A percentile compares a stretch with the other conserved stretches of the same genome.
Conservation (phyloP, 2,113 vertebrate species). For the Chloroceryle aenea region DNA sequence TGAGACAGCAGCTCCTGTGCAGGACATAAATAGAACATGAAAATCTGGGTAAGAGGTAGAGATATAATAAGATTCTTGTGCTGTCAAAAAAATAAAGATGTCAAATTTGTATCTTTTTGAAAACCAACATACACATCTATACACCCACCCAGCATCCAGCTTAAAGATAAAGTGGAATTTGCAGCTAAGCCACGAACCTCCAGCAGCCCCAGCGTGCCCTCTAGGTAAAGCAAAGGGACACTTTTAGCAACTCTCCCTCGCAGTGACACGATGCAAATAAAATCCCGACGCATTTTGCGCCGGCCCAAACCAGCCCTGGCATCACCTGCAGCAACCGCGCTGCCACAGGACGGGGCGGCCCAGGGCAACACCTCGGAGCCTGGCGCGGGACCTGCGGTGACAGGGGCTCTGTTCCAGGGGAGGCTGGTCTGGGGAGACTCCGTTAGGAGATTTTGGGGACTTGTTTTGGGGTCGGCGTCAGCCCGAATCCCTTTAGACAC, state of each 20-base stretch:
- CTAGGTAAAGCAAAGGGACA: slow-evolving; percentile 28
- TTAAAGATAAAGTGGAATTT: neutral
- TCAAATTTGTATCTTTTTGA: neutral
- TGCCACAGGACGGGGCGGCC: neutral
- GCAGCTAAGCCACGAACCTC: neutral
- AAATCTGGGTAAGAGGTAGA: slow-evolving; percentile 32
- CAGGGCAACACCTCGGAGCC: neutral
- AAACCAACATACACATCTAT: neutral
- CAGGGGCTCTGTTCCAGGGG: too few species aligned
- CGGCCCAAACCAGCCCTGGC: neutral
- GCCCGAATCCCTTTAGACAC: neutral
- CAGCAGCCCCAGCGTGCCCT: slow-evolving; percentile 14
- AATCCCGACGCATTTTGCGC: neutral
- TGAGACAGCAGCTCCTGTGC: neutral
- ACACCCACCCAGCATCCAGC: neutral
- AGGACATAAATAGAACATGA: neutral
- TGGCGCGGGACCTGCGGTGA: too few species aligned
- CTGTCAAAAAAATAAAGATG: slow-evolving; percentile 62
- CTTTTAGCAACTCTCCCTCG: slow-evolving; percentile 40
- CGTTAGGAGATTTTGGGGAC: neutral
- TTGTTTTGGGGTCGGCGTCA: neutral
- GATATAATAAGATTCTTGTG: slow-evolving; percentile 20
- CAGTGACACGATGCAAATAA: slow-evolving; percentile 11
- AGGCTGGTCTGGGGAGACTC: too few species aligned
- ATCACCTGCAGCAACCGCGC: neutral